Base-by-base conservation (phyloP, 2,888 invertebrate genomes). In the Polietes domitor region DNA sequence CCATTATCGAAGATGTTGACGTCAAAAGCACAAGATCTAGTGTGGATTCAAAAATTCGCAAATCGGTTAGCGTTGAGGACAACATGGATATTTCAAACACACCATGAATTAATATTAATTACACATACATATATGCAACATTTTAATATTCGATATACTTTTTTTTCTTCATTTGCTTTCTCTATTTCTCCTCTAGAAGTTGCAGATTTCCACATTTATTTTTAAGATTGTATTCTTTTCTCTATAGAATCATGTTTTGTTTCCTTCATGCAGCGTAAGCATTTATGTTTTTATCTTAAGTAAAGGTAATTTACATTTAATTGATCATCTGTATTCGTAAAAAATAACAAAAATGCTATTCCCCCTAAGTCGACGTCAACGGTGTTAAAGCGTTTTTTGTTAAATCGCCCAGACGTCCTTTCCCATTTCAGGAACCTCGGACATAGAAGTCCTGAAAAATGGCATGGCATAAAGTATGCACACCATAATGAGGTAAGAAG, bases 61-160 rank as follows among this genome's bases (percentile, higher is more conserved):
- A 89, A 91, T 93, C 88, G 88, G 93, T 90, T 89, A 94, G 91
- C 87, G 93, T 85, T 5, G 94, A 94, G 1, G 95, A 96, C 91
- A 96, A 96, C 90, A 96, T 96, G 96, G 96, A 96, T 91, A 96
- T 96, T 91, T 96, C 96, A 17, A 96, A 96, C 92, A 96, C 96
- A 80, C 96, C 96, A 76, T 96, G 93, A 92, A 86, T 70, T 32
- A 77, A 58, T 28, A 55, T 47, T 32, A 37, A 63, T 26, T 28
- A 28, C 26, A 28, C 28, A 10, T 63, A 73, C 53, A 72, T 53
- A 28, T 28, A 74, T 77, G 53, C 0, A 80, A 76, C 41, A 75
- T 74, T 50, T 63, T 4, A n/a, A 32, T 63, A 53, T 17, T 10
- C n/a, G 9, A 53, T 53, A 53, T 82, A n/a, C 61, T 71, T 82